Conservation (phyloP, 2,888 invertebrate genomes). For the Apocheima hispidaria region DNA sequence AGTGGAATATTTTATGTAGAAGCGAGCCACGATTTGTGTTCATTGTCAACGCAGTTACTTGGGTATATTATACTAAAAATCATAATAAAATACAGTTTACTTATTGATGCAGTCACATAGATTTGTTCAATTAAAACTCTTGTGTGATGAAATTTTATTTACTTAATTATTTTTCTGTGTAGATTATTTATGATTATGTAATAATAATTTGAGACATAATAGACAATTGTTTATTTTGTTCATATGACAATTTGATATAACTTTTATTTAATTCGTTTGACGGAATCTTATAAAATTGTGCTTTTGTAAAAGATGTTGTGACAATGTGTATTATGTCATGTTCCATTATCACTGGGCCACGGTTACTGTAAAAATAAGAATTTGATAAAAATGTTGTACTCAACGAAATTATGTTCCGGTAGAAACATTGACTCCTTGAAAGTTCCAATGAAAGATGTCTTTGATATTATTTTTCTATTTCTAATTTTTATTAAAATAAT, state of each 20-base stretch:
- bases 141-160: constrained; percentile 77
- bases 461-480: constrained; percentile 86
- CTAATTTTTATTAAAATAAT: constrained; percentile 84
- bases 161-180: constrained; percentile 69
- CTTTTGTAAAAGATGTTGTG: constrained; percentile 63
- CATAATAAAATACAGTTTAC: constrained; percentile 75
- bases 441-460: constrained; percentile 81
- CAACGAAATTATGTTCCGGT: constrained; percentile 36
- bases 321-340: constrained; percentile 46
- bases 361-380: constrained; percentile 37
- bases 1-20: constrained; percentile 72
- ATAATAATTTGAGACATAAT: constrained; percentile 80
- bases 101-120: constrained; percentile 58
- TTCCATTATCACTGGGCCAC: constrained; percentile 46
- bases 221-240: constrained; percentile 69
- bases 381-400: constrained; percentile 37
- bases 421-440: constrained; percentile 65
- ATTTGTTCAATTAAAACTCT: constrained; percentile 62
- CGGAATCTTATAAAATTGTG: constrained; percentile 51
- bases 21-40: constrained; percentile 84
- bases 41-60: constrained; percentile 78
- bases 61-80: constrained; percentile 67
- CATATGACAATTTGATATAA: constrained; percentile 65
- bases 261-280: constrained; percentile 53
- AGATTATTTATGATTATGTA: constrained; percentile 65